Conservation (phyloP, 1,140 invertebrate genomes). For the Heterodera schachtii region DNA sequence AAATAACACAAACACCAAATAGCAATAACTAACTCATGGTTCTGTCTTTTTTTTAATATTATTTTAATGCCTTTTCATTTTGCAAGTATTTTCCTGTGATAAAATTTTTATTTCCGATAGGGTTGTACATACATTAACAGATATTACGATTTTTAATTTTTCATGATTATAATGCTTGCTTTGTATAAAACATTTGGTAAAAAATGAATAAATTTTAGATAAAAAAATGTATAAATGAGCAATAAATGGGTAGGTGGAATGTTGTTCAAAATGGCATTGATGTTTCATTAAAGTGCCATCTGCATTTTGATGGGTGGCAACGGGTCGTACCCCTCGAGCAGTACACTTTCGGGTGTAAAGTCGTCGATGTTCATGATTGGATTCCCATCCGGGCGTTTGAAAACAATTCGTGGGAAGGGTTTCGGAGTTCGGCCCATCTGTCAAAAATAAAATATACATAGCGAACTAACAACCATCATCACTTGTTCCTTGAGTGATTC, state of each 20-base stretch:
- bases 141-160: too few species aligned
- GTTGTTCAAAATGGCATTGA: too few species aligned
- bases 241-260: too few species aligned
- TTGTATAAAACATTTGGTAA: too few species aligned
- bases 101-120: too few species aligned
- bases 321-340: conserved; percentile 83
- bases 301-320: conserved; percentile 88
- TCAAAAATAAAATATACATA: conserved; percentile 40
- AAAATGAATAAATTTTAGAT: too few species aligned
- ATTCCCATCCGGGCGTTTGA: conserved; percentile 69
- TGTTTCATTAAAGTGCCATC: conserved; percentile 83
- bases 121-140: too few species aligned
- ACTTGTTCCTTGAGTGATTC: conserved; percentile 81
- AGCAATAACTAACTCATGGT: background rate
- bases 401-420: conserved; percentile 75
- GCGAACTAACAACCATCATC: background rate
- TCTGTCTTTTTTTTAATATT: conserved; percentile 31
- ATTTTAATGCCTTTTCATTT: too few species aligned
- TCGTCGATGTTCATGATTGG: conserved; percentile 73
- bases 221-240: too few species aligned
- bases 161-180: too few species aligned
- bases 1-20: background rate
- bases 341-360: conserved; percentile 85
- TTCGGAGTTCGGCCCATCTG: conserved; percentile 77
- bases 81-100: too few species aligned